Conservation (phyloP, 2,888 invertebrate genomes). For the Catocala nupta region DNA sequence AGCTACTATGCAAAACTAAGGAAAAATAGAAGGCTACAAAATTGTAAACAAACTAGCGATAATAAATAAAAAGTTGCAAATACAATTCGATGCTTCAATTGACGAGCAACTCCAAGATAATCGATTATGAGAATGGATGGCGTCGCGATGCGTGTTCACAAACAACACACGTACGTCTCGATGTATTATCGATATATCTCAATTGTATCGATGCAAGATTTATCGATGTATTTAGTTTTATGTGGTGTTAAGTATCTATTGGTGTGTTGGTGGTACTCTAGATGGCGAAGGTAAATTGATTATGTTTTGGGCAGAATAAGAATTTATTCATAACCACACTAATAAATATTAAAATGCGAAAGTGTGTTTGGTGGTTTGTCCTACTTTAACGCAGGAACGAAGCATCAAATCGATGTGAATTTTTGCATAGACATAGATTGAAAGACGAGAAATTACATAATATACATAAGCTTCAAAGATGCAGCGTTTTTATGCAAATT, state of each 20-base stretch:
- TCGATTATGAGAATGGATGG: conserved; percentile 9
- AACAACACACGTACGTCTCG: conserved; percentile 9
- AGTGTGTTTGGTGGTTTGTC: too few relatives aligned
- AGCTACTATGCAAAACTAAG: too few relatives aligned
- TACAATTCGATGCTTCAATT: background rate
- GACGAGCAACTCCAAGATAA: conserved; percentile 15
- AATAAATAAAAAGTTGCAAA: background rate
- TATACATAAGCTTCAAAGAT: too few relatives aligned
- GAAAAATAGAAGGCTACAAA: background rate
- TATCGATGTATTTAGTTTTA: conserved; percentile 4
- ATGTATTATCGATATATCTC: conserved; percentile 18
- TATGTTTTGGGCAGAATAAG: too few relatives aligned
- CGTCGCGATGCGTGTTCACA: conserved; percentile 16
- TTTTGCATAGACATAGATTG: too few relatives aligned
- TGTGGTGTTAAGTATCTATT: conserved; percentile 1
- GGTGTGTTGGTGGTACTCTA: background rate
- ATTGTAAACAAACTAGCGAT: background rate
- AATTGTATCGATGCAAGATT: conserved; percentile 13
- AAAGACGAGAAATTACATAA: too few relatives aligned
- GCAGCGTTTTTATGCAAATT: too few relatives aligned
- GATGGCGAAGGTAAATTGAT: too few relatives aligned
- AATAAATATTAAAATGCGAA: too few relatives aligned
- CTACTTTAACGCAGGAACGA: too few relatives aligned
- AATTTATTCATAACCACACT: too few relatives aligned
- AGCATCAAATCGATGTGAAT: too few relatives aligned